Evolutionary conservation across 2,797 vertebrate species (phyloP), one percentile per base, ranked within the genome.

Genomic region (Callimico goeldii): DNA sequence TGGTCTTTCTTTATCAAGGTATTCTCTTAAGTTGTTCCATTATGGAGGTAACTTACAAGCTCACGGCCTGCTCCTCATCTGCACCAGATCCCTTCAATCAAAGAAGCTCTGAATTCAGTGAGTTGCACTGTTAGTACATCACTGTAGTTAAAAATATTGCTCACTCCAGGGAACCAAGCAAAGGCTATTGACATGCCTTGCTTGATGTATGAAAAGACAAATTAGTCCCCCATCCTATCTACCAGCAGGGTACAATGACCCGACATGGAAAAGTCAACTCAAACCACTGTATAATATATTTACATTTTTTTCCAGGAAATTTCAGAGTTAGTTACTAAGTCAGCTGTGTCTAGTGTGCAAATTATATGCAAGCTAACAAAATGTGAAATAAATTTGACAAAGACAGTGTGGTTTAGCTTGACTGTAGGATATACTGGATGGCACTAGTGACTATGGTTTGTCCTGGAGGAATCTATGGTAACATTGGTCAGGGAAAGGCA

Each of bases 161-260:
- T 97, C 41, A 88, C 90, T 81, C 81, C 82, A 93, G 96, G 93
- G 86, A 87, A 39, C 83, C 95, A 36, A 87, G 46, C 90, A 97
- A 97, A 92, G 36, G 17, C 75, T 95, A 58, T 84, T 94, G 91
- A 94, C 81, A 67, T 89, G 55, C 82, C 82, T 90, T 82, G 50
- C 85, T 98, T 97, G 85, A 97, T 96, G 92, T 83, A 95, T 92
- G 88, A 97, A 98, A 98, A 97, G 90, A 91, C 76, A 97, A 95
- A 98, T 96, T 96, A 97, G 96, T 97, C 86, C 48, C 96, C 92
- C 15, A 94, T 98, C 83, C 73, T 75, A 97, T 95, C 96, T 92
- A 93, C n/a, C 92, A 97, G 92, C 91, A 97, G 94, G n/a, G 70
- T 76, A 82, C 84, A 89, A 41, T 89, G 67, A 96, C 96, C 92